Base-by-base conservation (phyloP, 2,797 vertebrate species). In the Toxotes lorentzi region DNA sequence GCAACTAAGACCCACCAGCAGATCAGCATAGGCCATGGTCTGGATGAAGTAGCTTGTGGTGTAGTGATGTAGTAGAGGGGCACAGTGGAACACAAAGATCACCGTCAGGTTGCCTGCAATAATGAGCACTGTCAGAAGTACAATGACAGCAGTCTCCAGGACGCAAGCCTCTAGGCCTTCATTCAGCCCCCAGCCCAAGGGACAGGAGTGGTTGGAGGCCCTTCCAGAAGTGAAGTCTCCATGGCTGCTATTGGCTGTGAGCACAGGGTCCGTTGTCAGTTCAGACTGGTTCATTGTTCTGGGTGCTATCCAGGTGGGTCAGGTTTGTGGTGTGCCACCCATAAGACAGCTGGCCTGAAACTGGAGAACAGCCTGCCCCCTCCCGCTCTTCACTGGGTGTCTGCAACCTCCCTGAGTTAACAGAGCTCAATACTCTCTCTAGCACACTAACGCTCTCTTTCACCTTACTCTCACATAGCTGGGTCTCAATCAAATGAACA, bases 31-130 rank as follows among this genome's bases (percentile, higher is more conserved):
- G 51, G 98, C 98, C 98, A 99, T 99, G 38, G 98, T 99, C 95
- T 99, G 98, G 91, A 99, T 99, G 91, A 99, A 99, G 87, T 97
- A 99, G 94, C 98, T 99, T 79, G 98, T 99, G 83, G 97, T 99
- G 84, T 99, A 99, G 92, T 99, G 98, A 84, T 99, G 98, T 58
- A 99, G 92, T 50, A 99, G 94, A 0, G 98, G 98, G 67, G 98
- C 98, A 81, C 98, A 99, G 87, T 99, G 98, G 89, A 99, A 99
- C 81, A 99, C 98, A 82, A 99, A 98, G 82, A 99, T 98, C 84
- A 99, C 98, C 0, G 97, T 99, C 85, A 99, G 91, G 92, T 99
- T 99, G 57, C 98, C 98, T 38, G 95, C 95, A 73, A 99, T 99
- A 83, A 99, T 99, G 34, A 99, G 95, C 61, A 97, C 97, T 0